Percentiles rank a stretch among this genome's conserved stretches.
Evolutionary conservation across 2,888 invertebrate genomes (phyloP).

Genomic region (Himalopsyche japonica): DNA sequence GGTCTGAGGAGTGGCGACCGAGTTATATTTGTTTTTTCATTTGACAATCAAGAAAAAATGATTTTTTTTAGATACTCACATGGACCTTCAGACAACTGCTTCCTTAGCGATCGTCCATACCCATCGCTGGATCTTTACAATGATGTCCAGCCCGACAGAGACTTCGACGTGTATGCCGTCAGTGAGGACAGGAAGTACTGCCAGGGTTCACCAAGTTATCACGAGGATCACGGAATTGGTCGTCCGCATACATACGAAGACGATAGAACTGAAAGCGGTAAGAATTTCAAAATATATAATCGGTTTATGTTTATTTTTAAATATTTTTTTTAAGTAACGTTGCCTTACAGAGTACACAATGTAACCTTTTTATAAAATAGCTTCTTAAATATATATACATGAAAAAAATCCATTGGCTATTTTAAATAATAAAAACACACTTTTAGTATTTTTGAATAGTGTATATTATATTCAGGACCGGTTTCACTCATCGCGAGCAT

Average conservation of each 20-base stretch:
- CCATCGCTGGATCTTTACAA: slow-evolving; percentile 72
- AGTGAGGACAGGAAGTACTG: slow-evolving; percentile 62
- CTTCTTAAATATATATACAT: no score
- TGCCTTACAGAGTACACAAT: no score
- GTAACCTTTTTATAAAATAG: no score
- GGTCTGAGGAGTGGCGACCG: no score
- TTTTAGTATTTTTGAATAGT: no score
- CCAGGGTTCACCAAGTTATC: slow-evolving; percentile 43
- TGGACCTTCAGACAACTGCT: slow-evolving; percentile 73
- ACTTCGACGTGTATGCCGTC: slow-evolving; percentile 81
- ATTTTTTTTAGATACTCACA: slow-evolving; percentile 55
- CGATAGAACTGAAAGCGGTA: slow-evolving; percentile 58
- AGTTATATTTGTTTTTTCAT: no score
- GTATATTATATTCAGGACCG: no score
- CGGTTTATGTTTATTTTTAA: no score
- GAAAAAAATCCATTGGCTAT: no score
- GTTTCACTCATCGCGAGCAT: no score
- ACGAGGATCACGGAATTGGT: not conserved
- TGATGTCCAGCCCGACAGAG: slow-evolving; percentile 72
- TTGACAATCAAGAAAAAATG: not conserved
- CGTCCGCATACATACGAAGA: slow-evolving; percentile 41
- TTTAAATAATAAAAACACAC: no score
- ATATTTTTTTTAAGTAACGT: no score
- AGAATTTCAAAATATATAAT: not conserved
- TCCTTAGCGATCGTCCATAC: slow-evolving; percentile 72